Base-by-base conservation (phyloP, 2,888 invertebrate species). In the Trissolcus brochymenae region DNA sequence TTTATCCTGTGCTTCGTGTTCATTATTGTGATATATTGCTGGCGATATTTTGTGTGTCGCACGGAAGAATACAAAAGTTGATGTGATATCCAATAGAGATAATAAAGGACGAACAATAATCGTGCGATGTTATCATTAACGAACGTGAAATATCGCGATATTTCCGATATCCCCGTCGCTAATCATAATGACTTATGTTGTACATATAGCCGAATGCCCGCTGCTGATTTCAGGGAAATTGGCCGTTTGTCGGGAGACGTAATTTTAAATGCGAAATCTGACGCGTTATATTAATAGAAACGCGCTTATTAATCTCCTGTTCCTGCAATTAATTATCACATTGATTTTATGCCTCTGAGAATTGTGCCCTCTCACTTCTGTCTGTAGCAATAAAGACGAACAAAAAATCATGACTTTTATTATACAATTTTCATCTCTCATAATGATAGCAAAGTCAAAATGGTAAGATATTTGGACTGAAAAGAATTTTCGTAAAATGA, bases 121-220 rank as follows among this genome's bases (percentile, higher is more conserved):
- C n/a, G n/a, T 13, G 14, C 19, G 51, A 49, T 51, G 59, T 65
- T 57, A 62, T 57, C 68, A 59, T 64, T 64, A 75, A 11, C 56
- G 67, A 13, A 53, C 56, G 25, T 54, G 59, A 68, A 75, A 75
- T 68, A 75, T 68, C 41, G 62, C 35, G 43, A 68, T 64, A 51
- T 57, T 35, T 21, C 67, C 51, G 54, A 56, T 74, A 68, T 74
- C 51, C 49, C 62, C n/a, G 25, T 19, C 62, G 62, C 46, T 74
- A 72, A 72, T 65, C 65, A 41, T 51, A 72, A 65, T 72, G 72
- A 72, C 72, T 64, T 65, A 65, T 65, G 35, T 53, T 54, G 25
- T 50, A 57, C 7, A 65, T 50, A 57, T 14, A 65, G 53, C 66
- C 66, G 56, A 50, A 25, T 16, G 49, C 43, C 21, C 40, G 41